These are phyloP conservation scores for Dexiosoma caninum DNA, from an alignment of 2,888 invertebrate species.

Conservation along the genomic window DNA sequence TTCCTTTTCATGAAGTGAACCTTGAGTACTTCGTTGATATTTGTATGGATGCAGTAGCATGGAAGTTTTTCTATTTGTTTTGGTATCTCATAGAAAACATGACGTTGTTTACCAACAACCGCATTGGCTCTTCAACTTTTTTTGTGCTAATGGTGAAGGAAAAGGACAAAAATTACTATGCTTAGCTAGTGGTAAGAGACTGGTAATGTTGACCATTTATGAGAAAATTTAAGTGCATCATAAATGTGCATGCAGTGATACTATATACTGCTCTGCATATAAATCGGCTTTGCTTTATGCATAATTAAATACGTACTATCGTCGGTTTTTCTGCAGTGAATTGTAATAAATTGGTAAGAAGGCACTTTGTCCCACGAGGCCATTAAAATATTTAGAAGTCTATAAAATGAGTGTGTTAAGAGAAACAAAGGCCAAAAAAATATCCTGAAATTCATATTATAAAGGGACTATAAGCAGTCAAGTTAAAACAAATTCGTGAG, in stretches of 20 bases:
- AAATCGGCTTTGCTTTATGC: not conserved
- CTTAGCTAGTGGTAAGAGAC: not conserved
- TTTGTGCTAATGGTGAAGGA: not conserved
- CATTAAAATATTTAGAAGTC: not conserved
- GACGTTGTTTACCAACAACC: slow-evolving; percentile 10
- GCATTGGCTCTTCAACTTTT: slow-evolving; percentile 9
- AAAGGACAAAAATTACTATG: not conserved
- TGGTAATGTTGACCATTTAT: not conserved
- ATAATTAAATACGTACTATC: slow-evolving; percentile 10
- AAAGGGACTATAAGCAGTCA: too few species aligned
- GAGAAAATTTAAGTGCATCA: not conserved
- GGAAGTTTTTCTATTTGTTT: not conserved
- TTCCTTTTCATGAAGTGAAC: not conserved
- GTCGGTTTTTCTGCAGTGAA: not conserved
- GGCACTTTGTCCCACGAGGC: too few species aligned
- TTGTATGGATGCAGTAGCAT: slow-evolving; percentile 11
- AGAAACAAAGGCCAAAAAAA: not conserved
- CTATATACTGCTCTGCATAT: not conserved
- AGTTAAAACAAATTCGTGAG: too few species aligned
- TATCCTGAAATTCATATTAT: too few species aligned
- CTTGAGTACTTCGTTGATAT: slow-evolving; percentile 27
- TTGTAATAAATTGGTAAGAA: not conserved
- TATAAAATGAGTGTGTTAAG: not conserved
- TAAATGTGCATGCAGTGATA: not conserved
- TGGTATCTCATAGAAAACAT: not conserved